Evolutionary conservation across 30 jellyfish, hydroid and myxozoan species (phyloP).

Genomic region (Euphysa ruthae): DNA sequence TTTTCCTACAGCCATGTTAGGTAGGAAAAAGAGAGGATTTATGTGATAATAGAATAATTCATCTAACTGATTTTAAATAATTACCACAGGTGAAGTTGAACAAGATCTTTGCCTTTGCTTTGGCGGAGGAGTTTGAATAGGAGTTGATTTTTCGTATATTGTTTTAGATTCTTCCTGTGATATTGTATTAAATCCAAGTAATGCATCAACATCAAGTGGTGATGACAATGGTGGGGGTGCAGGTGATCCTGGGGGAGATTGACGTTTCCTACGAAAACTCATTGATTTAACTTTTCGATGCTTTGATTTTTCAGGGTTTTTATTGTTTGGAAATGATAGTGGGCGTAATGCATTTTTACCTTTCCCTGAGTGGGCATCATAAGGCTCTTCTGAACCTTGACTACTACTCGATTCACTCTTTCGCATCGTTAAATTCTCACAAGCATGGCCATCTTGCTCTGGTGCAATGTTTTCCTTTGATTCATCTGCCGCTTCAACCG

Average conservation of each 20-base stretch:
- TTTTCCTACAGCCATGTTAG: no score
- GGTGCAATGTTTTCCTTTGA: neutral
- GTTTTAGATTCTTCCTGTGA: no score
- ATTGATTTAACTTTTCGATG: neutral
- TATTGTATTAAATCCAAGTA: no score
- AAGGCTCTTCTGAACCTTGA: neutral
- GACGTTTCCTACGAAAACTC: neutral
- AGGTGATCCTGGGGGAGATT: constrained; percentile 4
- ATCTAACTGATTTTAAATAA: no score
- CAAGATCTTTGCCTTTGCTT: no score
- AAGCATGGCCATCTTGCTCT: neutral
- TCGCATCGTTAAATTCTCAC: neutral
- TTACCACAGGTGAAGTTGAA: no score
- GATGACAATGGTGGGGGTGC: neutral
- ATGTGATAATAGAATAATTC: no score
- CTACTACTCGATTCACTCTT: neutral
- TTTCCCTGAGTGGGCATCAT: no score
- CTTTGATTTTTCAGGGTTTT: neutral
- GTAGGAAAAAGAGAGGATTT: no score
- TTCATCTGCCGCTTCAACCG: neutral
- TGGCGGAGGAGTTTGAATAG: no score
- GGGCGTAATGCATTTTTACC: neutral
- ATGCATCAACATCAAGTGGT: no score
- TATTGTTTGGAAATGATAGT: neutral
- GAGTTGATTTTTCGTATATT: no score